Percentiles rank a stretch among this genome's conserved stretches.
phyloP scores from a whole-genome alignment of 2,888 invertebrate genomes.

The Oscheius onirici region DNA sequence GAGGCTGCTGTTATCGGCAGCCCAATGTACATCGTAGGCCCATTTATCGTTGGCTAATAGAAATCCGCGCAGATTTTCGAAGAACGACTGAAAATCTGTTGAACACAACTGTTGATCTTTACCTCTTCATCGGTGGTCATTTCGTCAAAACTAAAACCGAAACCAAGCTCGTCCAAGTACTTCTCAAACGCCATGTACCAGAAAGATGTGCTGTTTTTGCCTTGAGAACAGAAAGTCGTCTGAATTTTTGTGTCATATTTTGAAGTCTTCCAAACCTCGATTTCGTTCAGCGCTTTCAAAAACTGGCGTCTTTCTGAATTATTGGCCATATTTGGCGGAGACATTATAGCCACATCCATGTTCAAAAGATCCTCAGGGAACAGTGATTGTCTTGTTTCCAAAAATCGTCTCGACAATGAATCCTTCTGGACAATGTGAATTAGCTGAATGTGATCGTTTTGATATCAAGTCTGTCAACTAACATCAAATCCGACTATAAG shows the following conservation, averaged over 20 bases:
- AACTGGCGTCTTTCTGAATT: constrained; percentile 41
- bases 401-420: constrained; percentile 54
- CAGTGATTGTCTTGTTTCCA: constrained; percentile 48
- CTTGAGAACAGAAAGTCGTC: constrained; percentile 46
- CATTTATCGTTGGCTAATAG: constrained; percentile 58
- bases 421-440: constrained; percentile 61
- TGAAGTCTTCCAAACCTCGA: constrained; percentile 40
- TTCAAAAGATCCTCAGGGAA: constrained; percentile 49
- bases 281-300: constrained; percentile 44
- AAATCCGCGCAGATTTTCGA: constrained; percentile 50
- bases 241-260: constrained; percentile 12
- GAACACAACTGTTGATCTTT: too few relatives aligned
- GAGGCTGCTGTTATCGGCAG: constrained; percentile 31
- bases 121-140: constrained; percentile 52
- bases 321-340: constrained; percentile 57
- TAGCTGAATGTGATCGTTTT: constrained; percentile 45
- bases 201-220: constrained; percentile 56
- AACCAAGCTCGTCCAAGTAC: constrained; percentile 57
- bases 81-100: constrained; percentile 45
- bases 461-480: constrained; percentile 21
- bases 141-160: constrained; percentile 46
- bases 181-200: constrained; percentile 60
- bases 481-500: constrained; percentile 65
- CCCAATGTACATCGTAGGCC: constrained; percentile 54
- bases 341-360: constrained; percentile 61